Percentiles rank a stretch among this genome's conserved stretches.
phyloP scores from a whole-genome alignment of 2,797 vertebrate genomes.

The Steatocranus sp. region DNA sequence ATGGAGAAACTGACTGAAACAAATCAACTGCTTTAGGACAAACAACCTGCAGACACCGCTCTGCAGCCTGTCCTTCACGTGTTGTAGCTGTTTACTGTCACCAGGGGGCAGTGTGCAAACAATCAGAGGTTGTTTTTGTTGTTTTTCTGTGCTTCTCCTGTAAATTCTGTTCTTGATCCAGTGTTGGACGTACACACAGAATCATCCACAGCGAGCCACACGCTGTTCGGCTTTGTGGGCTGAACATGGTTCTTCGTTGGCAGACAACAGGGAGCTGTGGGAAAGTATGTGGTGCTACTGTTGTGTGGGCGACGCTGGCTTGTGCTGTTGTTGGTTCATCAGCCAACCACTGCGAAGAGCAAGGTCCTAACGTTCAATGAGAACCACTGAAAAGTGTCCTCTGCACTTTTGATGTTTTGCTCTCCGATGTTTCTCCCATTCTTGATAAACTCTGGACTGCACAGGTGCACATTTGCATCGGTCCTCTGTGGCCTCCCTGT shows the following conservation, averaged over 20 bases:
- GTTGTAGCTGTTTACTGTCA: background rate
- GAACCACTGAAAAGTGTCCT: background rate
- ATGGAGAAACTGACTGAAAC: background rate
- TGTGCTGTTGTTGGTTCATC: background rate
- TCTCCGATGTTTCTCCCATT: background rate
- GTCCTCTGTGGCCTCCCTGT: background rate
- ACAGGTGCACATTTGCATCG: background rate
- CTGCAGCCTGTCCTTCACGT: background rate
- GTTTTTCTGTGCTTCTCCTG: background rate
- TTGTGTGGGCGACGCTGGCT: background rate
- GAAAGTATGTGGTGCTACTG: rapidly evolving
- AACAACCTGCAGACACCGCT: background rate
- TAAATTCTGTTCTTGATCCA: background rate
- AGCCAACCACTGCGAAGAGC: background rate
- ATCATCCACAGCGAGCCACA: background rate
- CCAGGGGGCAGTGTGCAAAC: background rate
- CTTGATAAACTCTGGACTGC: rapidly evolving
- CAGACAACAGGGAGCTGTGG: background rate
- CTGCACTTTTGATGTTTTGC: rapidly evolving
- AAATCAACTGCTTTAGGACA: background rate
- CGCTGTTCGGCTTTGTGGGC: rapidly evolving
- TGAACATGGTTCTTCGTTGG: background rate
- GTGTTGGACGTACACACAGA: background rate
- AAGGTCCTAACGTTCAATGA: background rate
- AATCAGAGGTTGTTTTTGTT: rapidly evolving